phyloP scores from a whole-genome alignment of 2,888 invertebrate genomes.

The Thymelicus acteon region DNA sequence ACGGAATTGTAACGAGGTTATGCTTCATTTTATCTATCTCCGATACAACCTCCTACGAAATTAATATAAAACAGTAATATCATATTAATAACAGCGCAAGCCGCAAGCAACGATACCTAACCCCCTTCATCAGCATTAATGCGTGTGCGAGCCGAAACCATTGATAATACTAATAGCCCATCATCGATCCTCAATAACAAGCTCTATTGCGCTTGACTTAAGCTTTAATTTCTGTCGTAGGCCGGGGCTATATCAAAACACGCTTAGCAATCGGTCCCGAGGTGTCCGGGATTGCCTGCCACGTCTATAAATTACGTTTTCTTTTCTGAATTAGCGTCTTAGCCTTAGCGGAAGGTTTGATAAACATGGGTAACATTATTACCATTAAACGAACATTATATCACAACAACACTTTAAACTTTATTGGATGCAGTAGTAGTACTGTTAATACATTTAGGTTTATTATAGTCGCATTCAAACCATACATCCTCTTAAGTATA shows the following conservation, averaged over 20 bases:
- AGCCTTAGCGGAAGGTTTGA: neutral
- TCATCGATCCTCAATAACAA: neutral
- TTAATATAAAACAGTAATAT: constrained; percentile 1
- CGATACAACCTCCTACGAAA: no score
- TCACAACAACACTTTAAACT: no score
- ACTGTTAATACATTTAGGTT: no score
- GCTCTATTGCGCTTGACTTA: neutral
- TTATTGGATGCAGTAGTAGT: no score
- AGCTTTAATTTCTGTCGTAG: neutral
- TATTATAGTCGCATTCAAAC: no score
- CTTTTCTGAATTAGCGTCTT: constrained; percentile 8
- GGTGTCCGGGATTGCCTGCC: constrained; percentile 9
- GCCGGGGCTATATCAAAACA: neutral
- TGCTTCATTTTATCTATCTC: no score
- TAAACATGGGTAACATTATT: neutral
- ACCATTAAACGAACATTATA: neutral
- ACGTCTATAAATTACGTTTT: constrained; percentile 10
- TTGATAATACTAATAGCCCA: neutral
- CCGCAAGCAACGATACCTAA: neutral
- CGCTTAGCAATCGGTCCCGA: constrained; percentile 8
- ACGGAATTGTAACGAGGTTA: no score
- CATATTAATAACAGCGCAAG: neutral
- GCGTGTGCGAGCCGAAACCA: neutral
- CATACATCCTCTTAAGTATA: no score
- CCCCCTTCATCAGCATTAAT: constrained; percentile 4